Percentiles rank a stretch among this genome's conserved stretches.
Conservation (phyloP, 2,797 vertebrate species). For the Malacoraja senta region DNA sequence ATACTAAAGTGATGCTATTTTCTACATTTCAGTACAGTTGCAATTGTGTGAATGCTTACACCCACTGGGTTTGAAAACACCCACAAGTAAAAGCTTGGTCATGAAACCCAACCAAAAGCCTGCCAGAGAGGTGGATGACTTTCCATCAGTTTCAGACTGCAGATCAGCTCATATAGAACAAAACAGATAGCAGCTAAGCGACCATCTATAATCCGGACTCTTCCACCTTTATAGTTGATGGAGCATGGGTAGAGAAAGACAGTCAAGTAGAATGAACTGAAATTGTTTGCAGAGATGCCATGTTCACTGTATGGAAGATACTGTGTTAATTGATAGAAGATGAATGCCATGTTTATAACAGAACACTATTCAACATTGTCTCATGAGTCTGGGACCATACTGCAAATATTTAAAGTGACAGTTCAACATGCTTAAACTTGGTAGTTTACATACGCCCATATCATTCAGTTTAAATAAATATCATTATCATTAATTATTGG, state of each 20-base stretch:
- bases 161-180: background rate
- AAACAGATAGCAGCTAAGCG: background rate
- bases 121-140: background rate
- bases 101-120: background rate
- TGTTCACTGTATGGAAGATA: too few relatives aligned
- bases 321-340: too few relatives aligned
- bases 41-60: background rate
- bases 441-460: too few relatives aligned
- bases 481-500: too few relatives aligned
- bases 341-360: too few relatives aligned
- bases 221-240: background rate
- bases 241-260: background rate
- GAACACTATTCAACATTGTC: too few relatives aligned
- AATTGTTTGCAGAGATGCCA: too few relatives aligned
- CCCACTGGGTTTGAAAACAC: background rate
- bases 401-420: too few relatives aligned
- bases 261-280: background rate
- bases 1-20: background rate
- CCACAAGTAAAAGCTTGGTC: background rate
- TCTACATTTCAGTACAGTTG: background rate
- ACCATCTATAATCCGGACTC: background rate
- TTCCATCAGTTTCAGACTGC: background rate
- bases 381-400: too few relatives aligned
- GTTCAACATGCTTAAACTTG: too few relatives aligned
- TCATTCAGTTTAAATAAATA: too few relatives aligned